Conservation (phyloP, 2,888 invertebrate genomes). For the Bruchidius siliquastri region DNA sequence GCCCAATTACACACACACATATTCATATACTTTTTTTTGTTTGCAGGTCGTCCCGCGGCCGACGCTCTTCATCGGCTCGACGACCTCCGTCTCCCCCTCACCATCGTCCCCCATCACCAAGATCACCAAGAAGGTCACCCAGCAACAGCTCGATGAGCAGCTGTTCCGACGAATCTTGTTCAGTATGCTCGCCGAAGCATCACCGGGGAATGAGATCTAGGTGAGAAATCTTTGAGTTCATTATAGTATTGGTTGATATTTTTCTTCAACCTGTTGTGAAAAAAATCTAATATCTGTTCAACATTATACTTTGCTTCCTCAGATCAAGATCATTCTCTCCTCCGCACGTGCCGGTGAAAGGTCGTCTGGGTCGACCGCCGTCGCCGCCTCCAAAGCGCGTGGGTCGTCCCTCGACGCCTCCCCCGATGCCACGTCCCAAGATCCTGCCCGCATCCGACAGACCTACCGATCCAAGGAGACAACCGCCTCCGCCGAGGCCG, state of each 20-base stretch:
- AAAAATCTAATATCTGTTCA: too few relatives aligned
- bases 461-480: constrained; percentile 50
- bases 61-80: neutral
- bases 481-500: constrained; percentile 56
- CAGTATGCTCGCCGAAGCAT: constrained; percentile 69
- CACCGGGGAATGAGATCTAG: constrained; percentile 41
- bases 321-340: constrained; percentile 58
- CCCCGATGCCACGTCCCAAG: constrained; percentile 44
- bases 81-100: constrained; percentile 21
- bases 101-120: constrained; percentile 17
- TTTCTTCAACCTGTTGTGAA: too few relatives aligned
- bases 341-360: constrained; percentile 37
- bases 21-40: too few relatives aligned
- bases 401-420: constrained; percentile 51
- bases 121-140: constrained; percentile 51
- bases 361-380: constrained; percentile 43
- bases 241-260: too few relatives aligned
- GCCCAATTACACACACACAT: too few relatives aligned
- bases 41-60: constrained; percentile 4
- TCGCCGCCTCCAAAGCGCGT: constrained; percentile 56
- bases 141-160: constrained; percentile 74
- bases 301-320: too few relatives aligned
- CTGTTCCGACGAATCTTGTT: constrained; percentile 80
- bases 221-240: constrained; percentile 22
- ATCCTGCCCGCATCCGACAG: constrained; percentile 31